These are phyloP conservation scores for Phaenicophaeus curvirostris DNA, from an alignment of 2,797 vertebrate species.

Conservation along the genomic window DNA sequence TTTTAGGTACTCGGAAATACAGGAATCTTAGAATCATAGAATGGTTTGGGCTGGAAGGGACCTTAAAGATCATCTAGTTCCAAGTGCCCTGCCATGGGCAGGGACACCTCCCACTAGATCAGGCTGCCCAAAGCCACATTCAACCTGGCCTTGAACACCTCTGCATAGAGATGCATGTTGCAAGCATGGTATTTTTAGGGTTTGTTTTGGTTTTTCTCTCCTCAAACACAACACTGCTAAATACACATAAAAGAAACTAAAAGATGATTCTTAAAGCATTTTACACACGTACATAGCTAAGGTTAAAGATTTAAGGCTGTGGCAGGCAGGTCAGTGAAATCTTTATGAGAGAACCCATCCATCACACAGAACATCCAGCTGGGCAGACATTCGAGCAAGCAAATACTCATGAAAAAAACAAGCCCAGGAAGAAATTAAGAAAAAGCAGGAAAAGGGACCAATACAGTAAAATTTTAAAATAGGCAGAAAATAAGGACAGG, in stretches of 20 bases:
- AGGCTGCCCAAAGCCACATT: too few species aligned
- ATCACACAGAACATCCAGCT: too few species aligned
- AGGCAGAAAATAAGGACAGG: too few species aligned
- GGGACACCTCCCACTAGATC: too few species aligned
- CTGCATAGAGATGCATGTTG: not conserved
- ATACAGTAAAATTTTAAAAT: too few species aligned
- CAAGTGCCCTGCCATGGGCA: too few species aligned
- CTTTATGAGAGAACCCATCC: too few species aligned
- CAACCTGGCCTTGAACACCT: too few species aligned
- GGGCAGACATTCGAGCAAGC: too few species aligned
- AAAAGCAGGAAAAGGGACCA: not conserved
- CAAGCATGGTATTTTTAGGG: not conserved
- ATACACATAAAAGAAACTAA: not conserved
- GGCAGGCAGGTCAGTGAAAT: not conserved
- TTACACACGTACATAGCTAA: not conserved
- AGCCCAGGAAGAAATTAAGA: not conserved
- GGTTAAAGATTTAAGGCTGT: not conserved
- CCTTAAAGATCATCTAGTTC: too few species aligned
- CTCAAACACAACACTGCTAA: not conserved
- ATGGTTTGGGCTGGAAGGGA: too few species aligned
- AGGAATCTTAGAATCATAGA: not conserved
- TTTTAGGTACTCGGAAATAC: not conserved
- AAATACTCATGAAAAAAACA: not conserved
- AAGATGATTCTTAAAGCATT: not conserved
- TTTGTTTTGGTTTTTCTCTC: not conserved